A percentile compares a stretch with the other conserved stretches of the same genome.
Evolutionary conservation across 2,888 invertebrate species (phyloP).

Genomic region (Myopa tessellatipennis): DNA sequence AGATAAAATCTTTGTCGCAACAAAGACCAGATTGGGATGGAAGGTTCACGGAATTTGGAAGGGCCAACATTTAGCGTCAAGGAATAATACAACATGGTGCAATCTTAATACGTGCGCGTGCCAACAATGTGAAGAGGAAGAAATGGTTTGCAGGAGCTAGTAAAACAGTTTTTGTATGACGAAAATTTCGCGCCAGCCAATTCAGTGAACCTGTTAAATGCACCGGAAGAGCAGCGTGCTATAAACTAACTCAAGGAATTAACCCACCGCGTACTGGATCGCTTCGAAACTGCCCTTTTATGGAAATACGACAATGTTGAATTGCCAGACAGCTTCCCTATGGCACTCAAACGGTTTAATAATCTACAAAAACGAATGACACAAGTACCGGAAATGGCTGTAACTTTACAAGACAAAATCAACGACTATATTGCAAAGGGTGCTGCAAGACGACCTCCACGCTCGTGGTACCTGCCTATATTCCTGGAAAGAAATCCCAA

Average conservation of each 20-base stretch:
- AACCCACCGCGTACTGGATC: background rate
- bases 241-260: background rate
- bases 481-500: constrained; percentile 45
- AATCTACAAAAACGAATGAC: background rate
- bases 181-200: background rate
- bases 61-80: background rate
- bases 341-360: constrained; percentile 40
- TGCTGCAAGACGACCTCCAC: background rate
- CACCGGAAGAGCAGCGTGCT: background rate
- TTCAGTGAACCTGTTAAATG: background rate
- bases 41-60: constrained; percentile 34
- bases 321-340: constrained; percentile 30
- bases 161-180: background rate
- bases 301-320: constrained; percentile 47
- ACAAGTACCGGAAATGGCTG: constrained; percentile 19
- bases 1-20: constrained; percentile 32
- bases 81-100: background rate
- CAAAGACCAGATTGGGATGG: constrained; percentile 41
- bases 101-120: background rate
- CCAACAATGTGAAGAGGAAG: background rate
- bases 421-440: constrained; percentile 28
- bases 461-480: constrained; percentile 42
- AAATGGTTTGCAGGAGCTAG: background rate
- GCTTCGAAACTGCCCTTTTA: constrained; percentile 38
- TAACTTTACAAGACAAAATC: constrained; percentile 33